Percentiles rank a stretch among this genome's conserved stretches.
phyloP scores from a whole-genome alignment of 2,797 vertebrate species.

The Bucorvus abyssinicus region DNA sequence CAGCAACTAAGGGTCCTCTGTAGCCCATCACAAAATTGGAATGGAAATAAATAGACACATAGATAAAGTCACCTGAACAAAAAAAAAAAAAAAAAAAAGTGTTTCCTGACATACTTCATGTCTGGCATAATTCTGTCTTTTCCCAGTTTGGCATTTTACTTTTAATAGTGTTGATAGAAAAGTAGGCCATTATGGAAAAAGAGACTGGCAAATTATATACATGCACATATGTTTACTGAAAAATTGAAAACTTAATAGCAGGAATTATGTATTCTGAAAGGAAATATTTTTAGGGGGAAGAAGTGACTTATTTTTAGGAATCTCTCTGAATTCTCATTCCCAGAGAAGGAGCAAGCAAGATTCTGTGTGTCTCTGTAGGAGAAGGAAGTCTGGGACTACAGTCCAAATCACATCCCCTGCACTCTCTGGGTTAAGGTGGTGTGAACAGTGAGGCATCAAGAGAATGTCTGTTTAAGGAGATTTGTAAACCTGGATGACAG shows the following conservation, averaged over 20 bases:
- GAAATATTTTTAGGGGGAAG: not conserved
- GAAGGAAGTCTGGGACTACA: not conserved
- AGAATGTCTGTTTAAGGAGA: not conserved
- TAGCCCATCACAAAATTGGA: not conserved
- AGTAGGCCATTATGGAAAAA: conserved; percentile 9
- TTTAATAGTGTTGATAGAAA: not conserved
- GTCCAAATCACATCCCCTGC: not conserved
- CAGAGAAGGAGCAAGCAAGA: not conserved
- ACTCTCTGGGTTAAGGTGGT: not conserved
- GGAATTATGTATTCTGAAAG: not conserved
- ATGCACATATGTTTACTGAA: not conserved
- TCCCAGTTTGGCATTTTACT: not conserved
- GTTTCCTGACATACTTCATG: not conserved
- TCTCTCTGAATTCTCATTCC: not conserved
- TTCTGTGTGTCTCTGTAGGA: not conserved
- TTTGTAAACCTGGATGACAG: not conserved
- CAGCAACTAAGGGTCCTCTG: not conserved
- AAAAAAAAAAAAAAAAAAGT: not conserved
- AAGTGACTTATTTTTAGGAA: not conserved
- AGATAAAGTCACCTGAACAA: not conserved
- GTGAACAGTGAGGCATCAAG: not conserved
- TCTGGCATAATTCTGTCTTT: not conserved
- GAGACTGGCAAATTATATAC: not conserved
- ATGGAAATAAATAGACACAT: not conserved
- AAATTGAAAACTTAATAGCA: not conserved